phyloP scores from a whole-genome alignment of 2,888 invertebrate species.

The Uropetala carovei region DNA sequence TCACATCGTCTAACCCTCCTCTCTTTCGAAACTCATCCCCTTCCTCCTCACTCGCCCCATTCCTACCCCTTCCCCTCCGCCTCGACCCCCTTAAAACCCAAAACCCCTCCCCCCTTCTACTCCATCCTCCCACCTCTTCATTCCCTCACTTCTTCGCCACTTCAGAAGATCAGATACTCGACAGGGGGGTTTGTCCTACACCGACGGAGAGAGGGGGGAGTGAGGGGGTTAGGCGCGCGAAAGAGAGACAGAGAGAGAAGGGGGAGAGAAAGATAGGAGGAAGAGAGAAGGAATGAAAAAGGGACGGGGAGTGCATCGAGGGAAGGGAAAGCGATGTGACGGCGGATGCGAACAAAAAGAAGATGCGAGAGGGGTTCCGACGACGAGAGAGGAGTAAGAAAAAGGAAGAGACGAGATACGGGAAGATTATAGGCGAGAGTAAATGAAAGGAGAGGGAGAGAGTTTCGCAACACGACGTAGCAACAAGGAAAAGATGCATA shows the following conservation, averaged over 20 bases:
- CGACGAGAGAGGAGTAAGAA: neutral
- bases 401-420: neutral
- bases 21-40: no score
- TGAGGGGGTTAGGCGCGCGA: neutral
- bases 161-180: constrained; percentile 60
- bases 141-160: constrained; percentile 57
- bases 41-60: no score
- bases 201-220: neutral
- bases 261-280: neutral
- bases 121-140: constrained; percentile 40
- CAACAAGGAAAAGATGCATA: neutral
- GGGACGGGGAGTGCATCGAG: neutral
- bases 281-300: neutral
- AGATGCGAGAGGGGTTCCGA: neutral
- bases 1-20: no score
- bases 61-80: no score
- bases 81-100: no score
- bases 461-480: neutral
- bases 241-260: neutral
- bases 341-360: neutral
- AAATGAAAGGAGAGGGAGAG: neutral
- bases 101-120: neutral
- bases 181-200: constrained; percentile 6
- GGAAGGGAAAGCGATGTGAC: neutral
- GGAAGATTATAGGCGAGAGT: neutral